Conservation (phyloP, 2,888 invertebrate species). For the Automeris io region DNA sequence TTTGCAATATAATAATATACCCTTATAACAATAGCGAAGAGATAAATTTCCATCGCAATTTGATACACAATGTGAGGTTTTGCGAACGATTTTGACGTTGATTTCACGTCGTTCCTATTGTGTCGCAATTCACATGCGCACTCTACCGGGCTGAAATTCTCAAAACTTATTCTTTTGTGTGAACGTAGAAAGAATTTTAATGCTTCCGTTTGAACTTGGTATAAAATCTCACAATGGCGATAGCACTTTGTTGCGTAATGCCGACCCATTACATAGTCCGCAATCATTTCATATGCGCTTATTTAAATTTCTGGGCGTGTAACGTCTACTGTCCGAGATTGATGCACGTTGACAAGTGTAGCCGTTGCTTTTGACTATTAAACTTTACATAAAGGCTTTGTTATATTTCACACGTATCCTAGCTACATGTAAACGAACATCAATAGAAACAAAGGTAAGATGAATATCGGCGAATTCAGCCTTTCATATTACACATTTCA, state of each 20-base stretch:
- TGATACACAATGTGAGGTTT: conserved; percentile 18
- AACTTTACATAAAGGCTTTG: no score
- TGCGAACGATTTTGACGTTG: conserved; percentile 31
- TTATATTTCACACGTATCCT: no score
- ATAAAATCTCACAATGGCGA: conserved; percentile 56
- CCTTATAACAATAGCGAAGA: conserved; percentile 18
- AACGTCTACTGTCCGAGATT: conserved; percentile 3
- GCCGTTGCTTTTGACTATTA: background rate
- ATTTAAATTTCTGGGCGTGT: conserved; percentile 29
- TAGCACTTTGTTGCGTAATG: conserved; percentile 48
- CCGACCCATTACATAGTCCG: conserved; percentile 36
- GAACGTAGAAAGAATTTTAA: conserved; percentile 70
- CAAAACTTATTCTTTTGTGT: conserved; percentile 73
- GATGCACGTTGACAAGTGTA: no score
- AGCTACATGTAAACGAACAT: no score
- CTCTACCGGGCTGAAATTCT: conserved; percentile 52
- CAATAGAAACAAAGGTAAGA: no score
- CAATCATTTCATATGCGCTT: conserved; percentile 33
- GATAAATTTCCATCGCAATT: conserved; percentile 16
- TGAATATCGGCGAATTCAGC: no score
- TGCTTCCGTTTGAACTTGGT: conserved; percentile 68
- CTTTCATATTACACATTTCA: no score
- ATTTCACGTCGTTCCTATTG: conserved; percentile 44
- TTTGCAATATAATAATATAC: conserved; percentile 7
- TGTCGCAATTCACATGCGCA: conserved; percentile 61